Conservation (phyloP, 2,113 vertebrate genomes). For the Urocynchramus pylzowi region DNA sequence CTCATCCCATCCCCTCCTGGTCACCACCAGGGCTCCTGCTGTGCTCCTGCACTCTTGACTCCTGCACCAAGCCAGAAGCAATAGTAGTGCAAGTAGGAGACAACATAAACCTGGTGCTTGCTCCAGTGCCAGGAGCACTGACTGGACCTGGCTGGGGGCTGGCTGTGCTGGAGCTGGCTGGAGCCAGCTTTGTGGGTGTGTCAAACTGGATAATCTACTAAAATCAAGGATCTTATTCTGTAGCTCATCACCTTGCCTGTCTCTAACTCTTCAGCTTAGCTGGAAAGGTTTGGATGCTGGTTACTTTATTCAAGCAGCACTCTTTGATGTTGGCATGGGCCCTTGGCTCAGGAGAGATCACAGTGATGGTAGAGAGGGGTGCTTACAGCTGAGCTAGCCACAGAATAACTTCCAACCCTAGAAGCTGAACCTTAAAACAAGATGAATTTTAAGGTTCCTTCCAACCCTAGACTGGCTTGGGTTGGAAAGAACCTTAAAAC, state of each 20-base stretch:
- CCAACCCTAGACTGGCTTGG: not conserved
- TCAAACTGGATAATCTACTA: not conserved
- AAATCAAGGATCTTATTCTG: not conserved
- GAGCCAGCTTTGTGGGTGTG: not conserved
- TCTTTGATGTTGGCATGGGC: not conserved
- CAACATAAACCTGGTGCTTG: not conserved
- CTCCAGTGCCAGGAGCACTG: not conserved
- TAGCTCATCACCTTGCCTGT: not conserved
- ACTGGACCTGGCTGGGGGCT: not conserved
- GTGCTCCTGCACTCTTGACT: not conserved
- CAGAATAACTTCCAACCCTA: not conserved
- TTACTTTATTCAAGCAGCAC: not conserved
- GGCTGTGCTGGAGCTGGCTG: not conserved
- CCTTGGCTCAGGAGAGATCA: not conserved
- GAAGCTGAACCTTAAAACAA: too few species aligned
- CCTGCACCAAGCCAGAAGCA: not conserved
- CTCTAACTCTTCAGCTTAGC: not conserved
- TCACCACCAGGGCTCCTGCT: not conserved
- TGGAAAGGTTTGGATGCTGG: not conserved
- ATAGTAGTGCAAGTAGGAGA: not conserved
- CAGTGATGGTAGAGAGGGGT: too few species aligned
- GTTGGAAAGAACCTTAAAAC: not conserved
- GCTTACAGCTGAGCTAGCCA: not conserved
- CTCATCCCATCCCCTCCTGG: not conserved
- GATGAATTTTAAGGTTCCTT: too few species aligned